Evolutionary conservation across 2,888 invertebrate genomes (phyloP).

Genomic region (Digitonthophagus gazella): DNA sequence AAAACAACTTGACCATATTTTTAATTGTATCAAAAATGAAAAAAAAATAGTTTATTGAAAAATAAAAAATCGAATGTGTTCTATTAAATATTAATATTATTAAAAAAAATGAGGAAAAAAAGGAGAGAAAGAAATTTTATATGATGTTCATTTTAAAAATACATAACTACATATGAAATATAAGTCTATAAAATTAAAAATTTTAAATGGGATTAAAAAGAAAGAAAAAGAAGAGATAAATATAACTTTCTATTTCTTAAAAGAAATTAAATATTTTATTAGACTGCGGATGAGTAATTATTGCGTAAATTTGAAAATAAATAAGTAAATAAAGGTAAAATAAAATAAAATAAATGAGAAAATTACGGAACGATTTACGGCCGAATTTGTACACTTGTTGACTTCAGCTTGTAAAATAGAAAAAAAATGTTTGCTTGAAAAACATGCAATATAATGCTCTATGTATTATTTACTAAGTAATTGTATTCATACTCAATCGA

Average conservation of each 20-base stretch:
- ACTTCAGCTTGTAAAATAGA: slow-evolving; percentile 40
- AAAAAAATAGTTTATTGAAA: slow-evolving; percentile 10
- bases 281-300: slow-evolving; percentile 23
- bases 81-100: slow-evolving; percentile 30
- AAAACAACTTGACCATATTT: slow-evolving; percentile 5
- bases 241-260: slow-evolving; percentile 26
- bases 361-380: not conserved
- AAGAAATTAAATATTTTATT: slow-evolving; percentile 25
- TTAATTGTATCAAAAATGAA: slow-evolving; percentile 18
- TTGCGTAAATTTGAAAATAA: slow-evolving; percentile 9
- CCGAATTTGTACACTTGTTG: slow-evolving; percentile 20
- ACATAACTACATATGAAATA: slow-evolving; percentile 30
- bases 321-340: no score
- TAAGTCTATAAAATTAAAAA: no score
- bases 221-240: slow-evolving; percentile 20
- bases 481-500: slow-evolving; percentile 51
- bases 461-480: slow-evolving; percentile 42
- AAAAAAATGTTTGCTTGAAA: slow-evolving; percentile 35
- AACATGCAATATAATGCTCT: slow-evolving; percentile 40
- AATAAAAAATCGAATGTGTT: slow-evolving; percentile 36
- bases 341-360: slow-evolving; percentile 5
- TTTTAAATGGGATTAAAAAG: not conserved
- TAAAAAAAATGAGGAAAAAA: slow-evolving; percentile 21
- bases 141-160: slow-evolving; percentile 24
- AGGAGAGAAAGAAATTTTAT: slow-evolving; percentile 33